These are phyloP conservation scores for Drosophila seguyi DNA, from an alignment of 1,140 invertebrate genomes.

Conservation along the genomic window DNA sequence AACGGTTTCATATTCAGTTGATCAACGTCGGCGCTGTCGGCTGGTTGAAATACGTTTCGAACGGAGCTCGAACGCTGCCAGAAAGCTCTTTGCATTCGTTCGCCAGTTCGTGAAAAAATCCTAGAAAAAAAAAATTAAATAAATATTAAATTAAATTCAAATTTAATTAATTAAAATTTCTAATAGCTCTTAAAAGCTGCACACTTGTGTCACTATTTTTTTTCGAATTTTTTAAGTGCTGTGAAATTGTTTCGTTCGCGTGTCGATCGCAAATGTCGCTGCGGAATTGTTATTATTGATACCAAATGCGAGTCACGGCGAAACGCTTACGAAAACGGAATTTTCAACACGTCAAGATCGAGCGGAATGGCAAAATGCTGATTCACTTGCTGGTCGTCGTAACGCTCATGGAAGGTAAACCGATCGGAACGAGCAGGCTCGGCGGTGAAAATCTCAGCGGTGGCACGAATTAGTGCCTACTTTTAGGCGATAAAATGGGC, in stretches of 20 bases:
- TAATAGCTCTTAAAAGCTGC: not conserved
- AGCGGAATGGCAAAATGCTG: slow-evolving; percentile 75
- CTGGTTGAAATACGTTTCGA: slow-evolving; percentile 50
- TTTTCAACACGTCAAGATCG: slow-evolving; percentile 27
- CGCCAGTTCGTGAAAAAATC: slow-evolving; percentile 5
- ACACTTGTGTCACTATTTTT: slow-evolving; percentile 26
- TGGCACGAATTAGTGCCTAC: too few species aligned
- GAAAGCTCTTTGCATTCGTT: not conserved
- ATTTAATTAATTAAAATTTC: not conserved
- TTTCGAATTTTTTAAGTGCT: slow-evolving; percentile 37
- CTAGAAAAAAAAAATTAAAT: not conserved
- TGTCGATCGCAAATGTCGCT: slow-evolving; percentile 44
- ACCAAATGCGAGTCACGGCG: slow-evolving; percentile 58
- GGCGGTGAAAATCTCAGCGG: not conserved
- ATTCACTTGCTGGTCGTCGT: slow-evolving; percentile 66
- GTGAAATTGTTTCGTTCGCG: slow-evolving; percentile 28
- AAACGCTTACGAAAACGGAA: slow-evolving; percentile 42
- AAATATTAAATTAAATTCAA: not conserved
- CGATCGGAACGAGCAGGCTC: not conserved
- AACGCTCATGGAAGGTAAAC: slow-evolving; percentile 72
- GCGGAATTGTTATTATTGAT: slow-evolving; percentile 35
- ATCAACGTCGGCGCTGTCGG: slow-evolving; percentile 71
- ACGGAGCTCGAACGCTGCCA: slow-evolving; percentile 3
- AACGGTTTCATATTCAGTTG: slow-evolving; percentile 63
- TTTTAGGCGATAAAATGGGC: too few species aligned